phyloP scores from a whole-genome alignment of 2,888 invertebrate genomes.

The Erebia ligea region DNA sequence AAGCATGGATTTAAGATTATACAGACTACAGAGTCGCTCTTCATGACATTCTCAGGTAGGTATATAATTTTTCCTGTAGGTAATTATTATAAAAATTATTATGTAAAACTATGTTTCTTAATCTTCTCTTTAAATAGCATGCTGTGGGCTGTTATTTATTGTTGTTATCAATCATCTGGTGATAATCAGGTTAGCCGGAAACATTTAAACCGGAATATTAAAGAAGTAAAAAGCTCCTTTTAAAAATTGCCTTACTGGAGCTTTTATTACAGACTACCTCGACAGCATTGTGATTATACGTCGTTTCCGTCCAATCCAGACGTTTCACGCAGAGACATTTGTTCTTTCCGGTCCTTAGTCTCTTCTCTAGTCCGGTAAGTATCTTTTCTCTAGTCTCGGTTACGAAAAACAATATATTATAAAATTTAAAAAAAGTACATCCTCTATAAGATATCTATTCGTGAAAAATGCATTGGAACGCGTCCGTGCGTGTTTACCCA shows the following conservation, averaged over 20 bases:
- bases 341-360: too few species aligned
- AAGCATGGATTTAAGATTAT: too few species aligned
- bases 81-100: background rate
- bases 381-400: too few species aligned
- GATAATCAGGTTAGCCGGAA: background rate
- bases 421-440: constrained; percentile 45
- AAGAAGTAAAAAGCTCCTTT: constrained; percentile 5
- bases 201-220: background rate
- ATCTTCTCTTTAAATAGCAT: background rate
- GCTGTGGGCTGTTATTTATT: background rate
- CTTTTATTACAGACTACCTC: too few species aligned
- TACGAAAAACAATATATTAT: background rate
- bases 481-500: constrained; percentile 74
- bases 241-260: too few species aligned
- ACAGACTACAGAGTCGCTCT: background rate
- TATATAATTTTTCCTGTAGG: background rate
- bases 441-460: constrained; percentile 69
- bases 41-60: background rate
- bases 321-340: too few species aligned
- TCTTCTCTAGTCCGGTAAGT: too few species aligned
- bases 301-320: too few species aligned
- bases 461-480: constrained; percentile 75
- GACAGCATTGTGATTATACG: too few species aligned
- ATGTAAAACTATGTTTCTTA: background rate
- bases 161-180: background rate